Evolutionary conservation across 2,888 invertebrate genomes (phyloP).

Genomic region (Sminthurides aquaticus): DNA sequence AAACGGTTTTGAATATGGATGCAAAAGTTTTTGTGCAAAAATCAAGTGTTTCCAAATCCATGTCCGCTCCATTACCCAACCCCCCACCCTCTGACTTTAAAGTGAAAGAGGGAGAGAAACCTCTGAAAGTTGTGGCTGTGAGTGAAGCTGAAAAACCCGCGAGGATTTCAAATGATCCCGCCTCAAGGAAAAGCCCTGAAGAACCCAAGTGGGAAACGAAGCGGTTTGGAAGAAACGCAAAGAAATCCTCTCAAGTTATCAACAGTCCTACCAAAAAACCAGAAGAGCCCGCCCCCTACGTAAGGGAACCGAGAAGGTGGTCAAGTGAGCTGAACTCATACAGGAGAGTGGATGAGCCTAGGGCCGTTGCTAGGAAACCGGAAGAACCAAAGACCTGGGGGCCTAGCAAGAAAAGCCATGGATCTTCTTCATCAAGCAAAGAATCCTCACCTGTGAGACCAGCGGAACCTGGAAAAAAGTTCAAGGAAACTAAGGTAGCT

Average conservation of each 20-base stretch:
- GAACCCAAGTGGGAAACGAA: background rate
- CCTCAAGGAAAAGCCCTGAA: background rate
- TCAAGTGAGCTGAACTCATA: too few species aligned
- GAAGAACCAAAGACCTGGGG: too few species aligned
- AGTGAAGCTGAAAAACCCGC: background rate
- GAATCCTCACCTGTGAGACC: too few species aligned
- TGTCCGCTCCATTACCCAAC: background rate
- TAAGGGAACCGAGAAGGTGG: background rate
- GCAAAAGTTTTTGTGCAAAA: background rate
- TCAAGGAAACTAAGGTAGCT: too few species aligned
- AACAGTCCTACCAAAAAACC: background rate
- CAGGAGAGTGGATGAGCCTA: too few species aligned
- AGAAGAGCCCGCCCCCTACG: background rate
- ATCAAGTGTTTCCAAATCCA: background rate
- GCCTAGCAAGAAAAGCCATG: too few species aligned
- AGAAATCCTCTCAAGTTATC: background rate
- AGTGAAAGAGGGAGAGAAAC: background rate
- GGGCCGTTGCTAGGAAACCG: too few species aligned
- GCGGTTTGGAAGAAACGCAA: background rate
- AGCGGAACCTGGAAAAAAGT: too few species aligned
- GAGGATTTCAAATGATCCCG: background rate
- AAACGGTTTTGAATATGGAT: background rate
- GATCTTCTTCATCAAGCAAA: too few species aligned
- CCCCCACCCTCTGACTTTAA: background rate
- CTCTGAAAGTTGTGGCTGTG: background rate